Evolutionary conservation across 2,113 vertebrate species (phyloP), one percentile per base, ranked within the genome.

Genomic region (Macroglossus sobrinus): DNA sequence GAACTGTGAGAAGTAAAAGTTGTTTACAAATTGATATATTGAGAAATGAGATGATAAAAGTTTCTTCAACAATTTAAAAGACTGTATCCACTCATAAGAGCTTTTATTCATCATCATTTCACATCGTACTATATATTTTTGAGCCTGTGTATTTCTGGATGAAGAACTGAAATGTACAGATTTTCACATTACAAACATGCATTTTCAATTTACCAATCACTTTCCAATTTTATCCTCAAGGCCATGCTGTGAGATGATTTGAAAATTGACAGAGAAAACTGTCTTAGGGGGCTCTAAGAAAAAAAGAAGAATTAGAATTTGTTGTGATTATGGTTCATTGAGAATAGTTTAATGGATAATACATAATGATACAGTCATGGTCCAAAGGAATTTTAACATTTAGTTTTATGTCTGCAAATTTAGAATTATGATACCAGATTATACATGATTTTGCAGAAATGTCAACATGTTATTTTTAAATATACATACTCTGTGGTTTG

Each of bases 371-470:
- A 96, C 91, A 94, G 80, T 98, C 91, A 97, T 93, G 81, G 91
- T 89, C 95, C 66, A 96, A 96, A 96, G 84, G 95, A 97, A 98
- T 98, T 98, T 87, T 82, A 97, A 55, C 24, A 86, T 98, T 75
- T 96, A 97, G 66, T 97, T 98, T 92, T 97, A 95, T 97, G 66
- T 96, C 96, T 98, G 78, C 96, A 98, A 96, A 98, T 98, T 98
- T 50, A 45, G 28, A 30, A 38, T 79, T 35, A 79, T 89, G 64
- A 55, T 11, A 94, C 26, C 95, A 95, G 91, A 96, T 96, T 96
- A 96, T 95, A 47, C 8, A 98, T 81, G 97, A 94, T 87, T 97
- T 98, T 98, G 74, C 53, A 55, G 94, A 97, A 94, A 75, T 95
- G 81, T 98, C 59, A 98, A 97, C 93, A 96, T 95, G 92, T 98